Percentiles rank a stretch among this genome's conserved stretches.
phyloP scores from a whole-genome alignment of 2,888 invertebrate genomes.

The Fissipunctia ypsillon region DNA sequence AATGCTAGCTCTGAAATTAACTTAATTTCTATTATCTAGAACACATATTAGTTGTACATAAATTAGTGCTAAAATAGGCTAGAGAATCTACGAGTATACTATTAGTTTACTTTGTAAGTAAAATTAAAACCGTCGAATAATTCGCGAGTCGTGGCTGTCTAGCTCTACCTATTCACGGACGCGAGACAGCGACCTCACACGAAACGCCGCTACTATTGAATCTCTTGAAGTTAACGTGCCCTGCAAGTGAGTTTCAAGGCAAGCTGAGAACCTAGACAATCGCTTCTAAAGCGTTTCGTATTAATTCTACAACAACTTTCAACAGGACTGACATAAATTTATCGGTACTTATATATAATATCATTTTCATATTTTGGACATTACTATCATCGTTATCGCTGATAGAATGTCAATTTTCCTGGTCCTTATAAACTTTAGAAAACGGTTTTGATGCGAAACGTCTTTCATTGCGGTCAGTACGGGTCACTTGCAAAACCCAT shows the following conservation, averaged over 20 bases:
- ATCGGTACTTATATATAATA: too few relatives aligned
- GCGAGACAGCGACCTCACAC: slow-evolving; percentile 21
- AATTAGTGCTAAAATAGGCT: slow-evolving; percentile 26
- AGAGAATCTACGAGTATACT: not conserved
- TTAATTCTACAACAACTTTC: not conserved
- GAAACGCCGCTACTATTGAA: slow-evolving; percentile 30
- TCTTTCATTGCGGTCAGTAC: too few relatives aligned
- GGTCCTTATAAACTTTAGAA: not conserved
- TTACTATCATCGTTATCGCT: not conserved
- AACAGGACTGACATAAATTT: too few relatives aligned
- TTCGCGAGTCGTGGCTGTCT: slow-evolving; percentile 5
- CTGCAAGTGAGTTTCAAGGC: not conserved
- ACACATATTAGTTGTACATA: slow-evolving; percentile 13
- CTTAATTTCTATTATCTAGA: not conserved
- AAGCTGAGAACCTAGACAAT: not conserved
- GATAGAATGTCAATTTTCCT: too few relatives aligned
- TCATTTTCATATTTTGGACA: too few relatives aligned
- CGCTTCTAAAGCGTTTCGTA: too few relatives aligned
- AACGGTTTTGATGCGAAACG: too few relatives aligned
- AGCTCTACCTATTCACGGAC: slow-evolving; percentile 26
- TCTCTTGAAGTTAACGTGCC: not conserved
- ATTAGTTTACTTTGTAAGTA: slow-evolving; percentile 25
- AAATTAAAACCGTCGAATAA: slow-evolving; percentile 41
- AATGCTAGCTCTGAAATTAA: not conserved
- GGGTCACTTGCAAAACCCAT: too few relatives aligned